phyloP scores from a whole-genome alignment of 2,888 invertebrate genomes.

The Lamellibrachia columna region DNA sequence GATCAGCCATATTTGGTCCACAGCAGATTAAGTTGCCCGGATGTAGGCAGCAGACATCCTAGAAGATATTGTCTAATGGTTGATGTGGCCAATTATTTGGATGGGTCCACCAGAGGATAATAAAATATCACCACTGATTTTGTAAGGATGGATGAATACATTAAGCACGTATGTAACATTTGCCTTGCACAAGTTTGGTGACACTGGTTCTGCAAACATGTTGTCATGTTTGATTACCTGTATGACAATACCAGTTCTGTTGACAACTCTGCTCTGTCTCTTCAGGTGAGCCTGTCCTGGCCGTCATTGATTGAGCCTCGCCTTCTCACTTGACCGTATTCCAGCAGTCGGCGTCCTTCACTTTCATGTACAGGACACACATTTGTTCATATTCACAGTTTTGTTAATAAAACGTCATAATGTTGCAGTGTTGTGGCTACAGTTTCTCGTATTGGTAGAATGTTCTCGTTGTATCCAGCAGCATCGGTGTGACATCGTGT shows the following conservation, averaged over 20 bases:
- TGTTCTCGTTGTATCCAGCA: not conserved
- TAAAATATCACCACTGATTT: too few species aligned
- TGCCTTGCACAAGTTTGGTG: too few species aligned
- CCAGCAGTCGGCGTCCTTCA: not conserved
- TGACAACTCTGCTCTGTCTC: not conserved
- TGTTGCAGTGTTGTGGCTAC: not conserved
- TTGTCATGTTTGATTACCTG: not conserved
- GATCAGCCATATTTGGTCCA: too few species aligned
- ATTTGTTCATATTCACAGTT: not conserved
- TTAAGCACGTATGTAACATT: too few species aligned
- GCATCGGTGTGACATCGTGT: not conserved
- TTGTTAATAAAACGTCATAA: not conserved
- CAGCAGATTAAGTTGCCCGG: too few species aligned
- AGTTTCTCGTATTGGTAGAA: slow-evolving; percentile 6
- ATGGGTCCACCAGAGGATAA: too few species aligned
- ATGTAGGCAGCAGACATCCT: not conserved
- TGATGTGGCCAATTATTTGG: too few species aligned
- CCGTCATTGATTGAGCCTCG: not conserved
- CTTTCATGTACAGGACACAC: not conserved
- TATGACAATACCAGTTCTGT: not conserved
- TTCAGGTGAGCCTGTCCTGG: not conserved
- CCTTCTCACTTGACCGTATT: not conserved
- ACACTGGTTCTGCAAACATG: not conserved
- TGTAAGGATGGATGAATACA: too few species aligned
- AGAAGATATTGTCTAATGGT: not conserved